Evolutionary conservation across 2,113 vertebrate genomes (phyloP), one percentile per base, ranked within the genome.

Genomic region (Scomber japonicus): DNA sequence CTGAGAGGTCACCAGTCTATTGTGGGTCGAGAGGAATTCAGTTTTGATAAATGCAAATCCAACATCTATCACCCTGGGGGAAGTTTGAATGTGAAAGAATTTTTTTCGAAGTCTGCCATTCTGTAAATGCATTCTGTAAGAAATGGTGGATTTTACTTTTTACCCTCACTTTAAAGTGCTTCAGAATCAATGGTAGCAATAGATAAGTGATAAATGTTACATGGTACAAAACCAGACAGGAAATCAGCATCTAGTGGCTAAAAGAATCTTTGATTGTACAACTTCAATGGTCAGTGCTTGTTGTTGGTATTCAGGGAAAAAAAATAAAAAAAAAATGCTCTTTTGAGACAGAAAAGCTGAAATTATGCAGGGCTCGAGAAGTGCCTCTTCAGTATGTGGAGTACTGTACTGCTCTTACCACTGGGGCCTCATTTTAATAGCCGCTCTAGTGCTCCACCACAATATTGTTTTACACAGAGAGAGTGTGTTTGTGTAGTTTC

Each of bases 361-460:
- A 74, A 77, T 70, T 48, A 68, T 61, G 51, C 48, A n/a, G n/a
- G 17, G 50, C 15, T 14, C 24, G 75, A 74, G 57, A 75, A 77
- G 63, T 55, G 24, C 31, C 78, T 54, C 83, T 68, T 86, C 50
- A 60, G 17, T 30, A 15, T 60, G 35, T 61, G 30, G 49, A 60
- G 65, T 56, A 66, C 55, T 30, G 45, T 27, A 60, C 30, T 84
- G 57, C 53, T 88, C 79, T 85, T 67, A 49, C 44, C 24, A 53
- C 16, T 31, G 80, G 57, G 30, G 5, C 63, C 62, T 53, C 27
- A 45, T 82, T 88, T 69, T 14, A 80, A 84, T 80, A 75, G 51
- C 50, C 46, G 2, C 21, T 78, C 45, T 11, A 40, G 62, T 27
- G 3, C 62, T 62, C 9, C 30, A n/a, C 54, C 21, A 27, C 48